phyloP scores from a whole-genome alignment of 1,140 invertebrate genomes.

The Drosophila sp. region DNA sequence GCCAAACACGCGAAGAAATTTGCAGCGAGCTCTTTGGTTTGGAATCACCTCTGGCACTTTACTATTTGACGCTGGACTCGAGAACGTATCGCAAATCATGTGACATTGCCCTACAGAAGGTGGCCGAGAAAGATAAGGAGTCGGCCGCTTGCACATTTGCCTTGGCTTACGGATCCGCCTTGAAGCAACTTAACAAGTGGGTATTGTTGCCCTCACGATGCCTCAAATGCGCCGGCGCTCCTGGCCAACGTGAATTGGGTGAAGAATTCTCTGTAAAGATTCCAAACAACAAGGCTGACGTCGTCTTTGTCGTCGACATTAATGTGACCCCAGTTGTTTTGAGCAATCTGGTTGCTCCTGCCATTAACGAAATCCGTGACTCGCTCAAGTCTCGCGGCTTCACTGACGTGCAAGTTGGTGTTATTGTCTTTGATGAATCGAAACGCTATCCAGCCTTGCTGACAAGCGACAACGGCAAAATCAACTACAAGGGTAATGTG shows the following conservation, averaged over 20 bases:
- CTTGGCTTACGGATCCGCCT: constrained; percentile 85
- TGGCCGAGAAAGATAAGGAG: constrained; percentile 84
- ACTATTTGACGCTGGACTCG: constrained; percentile 81
- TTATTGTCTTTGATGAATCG: constrained; percentile 85
- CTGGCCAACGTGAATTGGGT: constrained; percentile 84
- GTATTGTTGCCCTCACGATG: constrained; percentile 86
- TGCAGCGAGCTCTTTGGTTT: constrained; percentile 88
- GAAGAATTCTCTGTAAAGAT: constrained; percentile 87
- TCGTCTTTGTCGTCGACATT: constrained; percentile 89
- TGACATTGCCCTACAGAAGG: constrained; percentile 84
- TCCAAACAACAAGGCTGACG: constrained; percentile 89
- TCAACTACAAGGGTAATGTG: constrained; percentile 85
- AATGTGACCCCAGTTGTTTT: constrained; percentile 78
- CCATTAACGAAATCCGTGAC: constrained; percentile 79
- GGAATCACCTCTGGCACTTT: constrained; percentile 84
- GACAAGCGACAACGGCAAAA: constrained; percentile 85
- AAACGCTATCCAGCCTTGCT: constrained; percentile 84
- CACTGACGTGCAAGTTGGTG: constrained; percentile 85
- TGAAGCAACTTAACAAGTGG: constrained; percentile 84
- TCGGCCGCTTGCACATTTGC: constrained; percentile 85
- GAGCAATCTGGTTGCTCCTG: constrained; percentile 80
- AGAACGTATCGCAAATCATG: constrained; percentile 86
- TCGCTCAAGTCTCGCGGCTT: constrained; percentile 84
- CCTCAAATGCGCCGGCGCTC: constrained; percentile 86
- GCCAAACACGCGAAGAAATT: constrained; percentile 69